Percentiles rank a stretch among this genome's conserved stretches.
Evolutionary conservation across 1,140 invertebrate genomes (phyloP).

Genomic region (Drosophila pruinosa): DNA sequence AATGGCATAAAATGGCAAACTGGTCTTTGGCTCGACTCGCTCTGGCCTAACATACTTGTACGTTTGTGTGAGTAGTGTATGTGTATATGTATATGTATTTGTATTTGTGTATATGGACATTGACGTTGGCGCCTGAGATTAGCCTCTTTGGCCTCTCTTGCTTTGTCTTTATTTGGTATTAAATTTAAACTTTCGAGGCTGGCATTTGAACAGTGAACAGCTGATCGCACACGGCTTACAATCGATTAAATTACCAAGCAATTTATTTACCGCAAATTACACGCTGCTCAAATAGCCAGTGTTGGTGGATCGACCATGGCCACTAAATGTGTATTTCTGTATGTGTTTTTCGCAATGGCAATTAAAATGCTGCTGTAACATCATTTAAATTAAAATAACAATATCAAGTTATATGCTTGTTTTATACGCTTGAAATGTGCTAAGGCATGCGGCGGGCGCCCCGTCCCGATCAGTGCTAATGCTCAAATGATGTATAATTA

Average conservation of each 20-base stretch:
- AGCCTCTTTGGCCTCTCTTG: constrained; percentile 16
- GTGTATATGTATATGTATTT: not conserved
- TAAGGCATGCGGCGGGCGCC: constrained; percentile 11
- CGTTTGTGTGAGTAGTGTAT: not conserved
- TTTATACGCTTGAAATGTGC: constrained; percentile 19
- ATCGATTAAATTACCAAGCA: constrained; percentile 37
- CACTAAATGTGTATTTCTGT: constrained; percentile 1
- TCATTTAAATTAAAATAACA: constrained; percentile 12
- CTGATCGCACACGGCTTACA: constrained; percentile 26
- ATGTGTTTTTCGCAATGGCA: not conserved
- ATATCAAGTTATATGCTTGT: constrained; percentile 6
- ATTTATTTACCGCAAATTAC: constrained; percentile 42
- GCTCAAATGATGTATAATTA: constrained; percentile 9
- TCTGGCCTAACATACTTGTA: not conserved
- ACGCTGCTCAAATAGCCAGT: constrained; percentile 12
- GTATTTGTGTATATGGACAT: not conserved
- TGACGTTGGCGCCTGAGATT: constrained; percentile 31
- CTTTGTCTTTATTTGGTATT: constrained; percentile 49
- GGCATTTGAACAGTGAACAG: constrained; percentile 36
- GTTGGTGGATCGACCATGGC: constrained; percentile 6
- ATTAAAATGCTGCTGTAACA: constrained; percentile 6
- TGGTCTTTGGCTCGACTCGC: constrained; percentile 16
- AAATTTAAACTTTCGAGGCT: constrained; percentile 35
- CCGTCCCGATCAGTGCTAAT: constrained; percentile 5
- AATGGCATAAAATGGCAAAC: constrained; percentile 43